A percentile compares a stretch with the other conserved stretches of the same genome.
phyloP scores from a whole-genome alignment of 1,140 invertebrate genomes.

The Scaptomyza pallida region DNA sequence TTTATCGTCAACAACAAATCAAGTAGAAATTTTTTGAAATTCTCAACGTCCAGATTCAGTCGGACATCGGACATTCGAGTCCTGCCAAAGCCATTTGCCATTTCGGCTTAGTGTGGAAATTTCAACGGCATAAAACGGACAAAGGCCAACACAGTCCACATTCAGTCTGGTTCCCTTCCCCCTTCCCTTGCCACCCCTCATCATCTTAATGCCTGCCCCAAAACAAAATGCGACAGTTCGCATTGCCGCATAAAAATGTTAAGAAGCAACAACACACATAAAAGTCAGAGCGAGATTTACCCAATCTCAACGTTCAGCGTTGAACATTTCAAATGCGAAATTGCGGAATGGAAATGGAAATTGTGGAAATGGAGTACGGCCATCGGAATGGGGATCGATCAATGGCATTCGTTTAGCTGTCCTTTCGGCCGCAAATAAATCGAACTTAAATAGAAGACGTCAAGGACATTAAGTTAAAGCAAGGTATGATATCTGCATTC shows the following conservation, averaged over 20 bases:
- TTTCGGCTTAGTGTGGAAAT: slow-evolving; percentile 73
- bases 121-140: slow-evolving; percentile 74
- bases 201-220: no score
- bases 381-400: slow-evolving; percentile 61
- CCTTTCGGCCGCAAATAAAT: slow-evolving; percentile 71
- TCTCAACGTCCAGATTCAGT: slow-evolving; percentile 27
- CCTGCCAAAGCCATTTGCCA: slow-evolving; percentile 53
- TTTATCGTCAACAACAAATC: slow-evolving; percentile 45
- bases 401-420: slow-evolving; percentile 67
- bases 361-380: slow-evolving; percentile 14
- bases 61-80: slow-evolving; percentile 29
- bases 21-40: slow-evolving; percentile 54
- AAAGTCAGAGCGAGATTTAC: slow-evolving; percentile 70
- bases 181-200: no score
- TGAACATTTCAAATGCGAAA: slow-evolving; percentile 43
- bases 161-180: background rate
- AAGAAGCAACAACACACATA: slow-evolving; percentile 47
- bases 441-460: slow-evolving; percentile 81
- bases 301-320: slow-evolving; percentile 62
- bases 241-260: slow-evolving; percentile 60
- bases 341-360: slow-evolving; percentile 11
- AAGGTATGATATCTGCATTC: slow-evolving; percentile 8
- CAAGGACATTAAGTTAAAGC: slow-evolving; percentile 62
- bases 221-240: slow-evolving; percentile 74
- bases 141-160: slow-evolving; percentile 44